These are phyloP conservation scores for Laticauda colubrina DNA, from an alignment of 2,113 vertebrate species.

Conservation along the genomic window DNA sequence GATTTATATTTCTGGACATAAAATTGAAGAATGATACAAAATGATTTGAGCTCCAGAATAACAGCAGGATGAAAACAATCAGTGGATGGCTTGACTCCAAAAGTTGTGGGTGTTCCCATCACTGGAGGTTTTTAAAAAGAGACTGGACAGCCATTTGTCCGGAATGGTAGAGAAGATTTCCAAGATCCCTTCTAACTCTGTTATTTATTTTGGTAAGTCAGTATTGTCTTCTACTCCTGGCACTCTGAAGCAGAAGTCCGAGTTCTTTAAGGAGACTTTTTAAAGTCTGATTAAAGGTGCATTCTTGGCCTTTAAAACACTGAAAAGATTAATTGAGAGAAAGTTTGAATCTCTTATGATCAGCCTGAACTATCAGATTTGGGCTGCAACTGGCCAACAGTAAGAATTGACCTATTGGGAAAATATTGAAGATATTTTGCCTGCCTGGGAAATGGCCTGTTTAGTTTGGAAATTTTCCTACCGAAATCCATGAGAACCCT, in stretches of 20 bases:
- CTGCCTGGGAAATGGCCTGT: neutral
- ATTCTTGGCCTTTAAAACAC: neutral
- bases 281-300: neutral
- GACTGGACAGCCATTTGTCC: neutral
- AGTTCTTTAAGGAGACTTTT: neutral
- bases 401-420: neutral
- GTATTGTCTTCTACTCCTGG: neutral
- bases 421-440: neutral
- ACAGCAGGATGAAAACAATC: neutral
- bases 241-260: neutral
- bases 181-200: neutral
- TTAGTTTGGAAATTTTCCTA: neutral
- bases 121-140: neutral
- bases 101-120: neutral
- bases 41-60: neutral
- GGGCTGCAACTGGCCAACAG: neutral
- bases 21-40: neutral
- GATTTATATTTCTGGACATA: neutral
- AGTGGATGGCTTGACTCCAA: neutral
- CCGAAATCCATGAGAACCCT: neutral
- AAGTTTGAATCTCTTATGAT: neutral
- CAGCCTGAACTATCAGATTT: neutral
- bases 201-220: neutral
- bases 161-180: neutral
- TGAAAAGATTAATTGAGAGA: neutral